These are phyloP conservation scores for Microtus montanus DNA, from an alignment of 2,113 vertebrate genomes.

Conservation along the genomic window DNA sequence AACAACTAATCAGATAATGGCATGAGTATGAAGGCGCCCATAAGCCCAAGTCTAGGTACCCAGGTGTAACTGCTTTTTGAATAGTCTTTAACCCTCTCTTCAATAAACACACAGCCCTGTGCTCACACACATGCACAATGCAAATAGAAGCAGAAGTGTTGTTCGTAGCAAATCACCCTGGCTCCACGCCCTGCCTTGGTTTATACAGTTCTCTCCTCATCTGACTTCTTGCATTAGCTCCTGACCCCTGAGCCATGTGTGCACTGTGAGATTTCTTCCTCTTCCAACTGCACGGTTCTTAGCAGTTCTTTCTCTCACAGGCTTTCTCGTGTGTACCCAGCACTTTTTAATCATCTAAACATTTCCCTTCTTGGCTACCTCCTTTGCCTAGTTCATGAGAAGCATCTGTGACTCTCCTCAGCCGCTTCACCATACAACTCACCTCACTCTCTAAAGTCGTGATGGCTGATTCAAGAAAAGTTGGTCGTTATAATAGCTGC, in stretches of 20 bases:
- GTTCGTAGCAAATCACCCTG: neutral
- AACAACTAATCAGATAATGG: neutral
- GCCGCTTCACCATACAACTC: neutral
- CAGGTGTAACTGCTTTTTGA: neutral
- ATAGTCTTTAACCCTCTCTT: neutral
- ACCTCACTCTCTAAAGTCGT: neutral
- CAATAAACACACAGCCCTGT: neutral
- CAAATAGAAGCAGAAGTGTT: neutral
- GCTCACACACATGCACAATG: neutral
- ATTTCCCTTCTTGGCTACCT: neutral
- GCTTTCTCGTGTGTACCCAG: neutral
- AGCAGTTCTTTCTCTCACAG: neutral
- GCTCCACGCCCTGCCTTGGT: neutral
- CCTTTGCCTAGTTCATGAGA: neutral
- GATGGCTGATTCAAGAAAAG: neutral
- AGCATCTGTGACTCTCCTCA: neutral
- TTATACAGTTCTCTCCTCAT: neutral
- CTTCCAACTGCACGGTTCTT: neutral
- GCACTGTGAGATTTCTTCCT: neutral
- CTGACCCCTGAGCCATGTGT: neutral
- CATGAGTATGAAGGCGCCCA: neutral
- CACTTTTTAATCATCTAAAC: neutral
- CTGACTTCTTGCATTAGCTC: neutral
- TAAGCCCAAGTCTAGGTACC: conserved; percentile 2
- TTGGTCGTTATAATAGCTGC: neutral